Base-by-base conservation (phyloP, 2,888 invertebrate species). In the Cyclophora punctaria region DNA sequence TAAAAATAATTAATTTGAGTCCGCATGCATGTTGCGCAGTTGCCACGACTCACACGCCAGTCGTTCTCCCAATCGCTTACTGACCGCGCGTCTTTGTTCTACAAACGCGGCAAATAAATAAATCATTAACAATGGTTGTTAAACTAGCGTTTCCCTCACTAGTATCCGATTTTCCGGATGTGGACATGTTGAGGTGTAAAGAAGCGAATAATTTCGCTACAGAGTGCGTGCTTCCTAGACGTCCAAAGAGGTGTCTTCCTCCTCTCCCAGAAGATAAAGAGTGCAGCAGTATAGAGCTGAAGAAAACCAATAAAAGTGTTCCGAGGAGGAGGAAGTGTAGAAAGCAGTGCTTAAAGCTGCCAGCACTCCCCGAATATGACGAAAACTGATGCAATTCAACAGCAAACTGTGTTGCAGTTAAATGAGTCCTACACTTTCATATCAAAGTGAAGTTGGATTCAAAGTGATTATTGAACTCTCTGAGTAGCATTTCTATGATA, bases 201-300 rank as follows among this genome's bases (percentile, higher is more conserved):
- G 84, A 83, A 44, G 59, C 73, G n/a, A 81, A 78, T 48, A 66
- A 62, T 54, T 83, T 76, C 47, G 78, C 75, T 3, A 82, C 80
- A 0, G 84, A 86, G 57, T 86, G 82, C 58, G 79, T 84, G 7
- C 60, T 81, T 33, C 84, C 85, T 5, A 67, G 78, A 5, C 71
- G 84, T 1, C 76, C 81, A 2, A 83, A 83, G 56, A 70, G 83
- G 41, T 73, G 68, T 42, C 62, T 87, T 3, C 78, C 87, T 4
- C 78, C 87, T 2, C 58, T 87, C 33, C 85, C 83, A 0, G 87
- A 87, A 57, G 86, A 86, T 58, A 82, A 80, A 55, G 87, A 86
- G 56, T 83, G 83, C 71, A 80, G 76, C 50, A 82, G 71, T 50
- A 68, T 62, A 0, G 85, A 84, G 46, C 58, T 82, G 49, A 79